Conservation (phyloP, 1,140 invertebrate genomes). For the Melanaphis sacchari region DNA sequence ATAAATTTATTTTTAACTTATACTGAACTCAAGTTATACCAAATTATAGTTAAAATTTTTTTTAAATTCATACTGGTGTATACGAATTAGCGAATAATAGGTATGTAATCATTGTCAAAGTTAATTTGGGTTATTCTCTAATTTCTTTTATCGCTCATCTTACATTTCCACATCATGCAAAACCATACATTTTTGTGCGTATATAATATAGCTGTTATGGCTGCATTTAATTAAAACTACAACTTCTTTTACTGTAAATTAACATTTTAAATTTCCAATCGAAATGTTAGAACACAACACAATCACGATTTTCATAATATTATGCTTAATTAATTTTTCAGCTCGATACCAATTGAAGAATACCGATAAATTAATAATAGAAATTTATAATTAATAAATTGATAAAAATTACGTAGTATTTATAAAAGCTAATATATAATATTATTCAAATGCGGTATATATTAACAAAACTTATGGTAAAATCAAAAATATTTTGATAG, state of each 20-base stretch:
- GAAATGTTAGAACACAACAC: not conserved
- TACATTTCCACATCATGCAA: not conserved
- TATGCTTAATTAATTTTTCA: not conserved
- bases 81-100: not conserved
- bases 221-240: not conserved
- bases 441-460: not conserved
- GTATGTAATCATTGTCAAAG: not conserved
- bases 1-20: no score
- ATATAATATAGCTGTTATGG: not conserved
- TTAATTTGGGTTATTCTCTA: not conserved
- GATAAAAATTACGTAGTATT: not conserved
- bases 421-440: not conserved
- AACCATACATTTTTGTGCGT: not conserved
- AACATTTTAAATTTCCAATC: not conserved
- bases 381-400: not conserved
- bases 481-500: not conserved
- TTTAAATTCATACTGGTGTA: not conserved
- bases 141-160: not conserved
- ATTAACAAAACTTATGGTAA: no score
- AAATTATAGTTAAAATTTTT: not conserved
- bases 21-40: not conserved
- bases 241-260: not conserved
- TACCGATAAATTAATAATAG: not conserved
- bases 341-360: not conserved
- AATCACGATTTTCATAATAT: not conserved